Conservation (phyloP, 2,888 invertebrate species). For the Eueremaeus valkanovi region DNA sequence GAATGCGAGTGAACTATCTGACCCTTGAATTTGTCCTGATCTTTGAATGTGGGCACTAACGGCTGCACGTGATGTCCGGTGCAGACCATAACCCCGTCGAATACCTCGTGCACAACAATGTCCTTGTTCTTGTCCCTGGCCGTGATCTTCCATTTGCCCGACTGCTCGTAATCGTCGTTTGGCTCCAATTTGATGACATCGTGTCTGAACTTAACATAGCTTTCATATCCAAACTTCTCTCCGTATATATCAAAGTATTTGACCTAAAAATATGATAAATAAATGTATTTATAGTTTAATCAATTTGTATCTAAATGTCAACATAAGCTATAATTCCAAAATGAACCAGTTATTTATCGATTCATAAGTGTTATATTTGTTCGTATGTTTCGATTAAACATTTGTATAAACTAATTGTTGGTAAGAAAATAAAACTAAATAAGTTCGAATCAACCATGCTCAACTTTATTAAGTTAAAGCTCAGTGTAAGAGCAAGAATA, state of each 20-base stretch:
- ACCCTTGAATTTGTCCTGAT: conserved; percentile 52
- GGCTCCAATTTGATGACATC: conserved; percentile 47
- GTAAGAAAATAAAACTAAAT: too few species aligned
- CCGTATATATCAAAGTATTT: conserved; percentile 52
- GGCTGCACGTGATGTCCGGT: conserved; percentile 56
- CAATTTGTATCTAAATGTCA: too few species aligned
- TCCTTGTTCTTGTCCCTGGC: background rate
- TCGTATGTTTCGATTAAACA: too few species aligned
- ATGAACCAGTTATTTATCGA: too few species aligned
- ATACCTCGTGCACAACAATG: conserved; percentile 49
- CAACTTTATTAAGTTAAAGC: too few species aligned
- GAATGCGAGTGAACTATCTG: conserved; percentile 48
- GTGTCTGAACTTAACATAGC: conserved; percentile 50
- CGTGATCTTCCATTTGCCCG: conserved; percentile 40
- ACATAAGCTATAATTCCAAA: too few species aligned
- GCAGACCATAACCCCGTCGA: conserved; percentile 56
- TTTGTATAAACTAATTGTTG: too few species aligned
- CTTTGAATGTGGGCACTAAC: conserved; percentile 52
- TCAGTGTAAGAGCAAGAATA: too few species aligned
- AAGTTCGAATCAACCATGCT: too few species aligned
- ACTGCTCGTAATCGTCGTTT: conserved; percentile 43
- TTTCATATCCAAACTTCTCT: conserved; percentile 49
- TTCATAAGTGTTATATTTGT: too few species aligned
- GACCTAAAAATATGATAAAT: too few species aligned
- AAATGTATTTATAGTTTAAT: too few species aligned